Evolutionary conservation across 2,113 vertebrate species (phyloP), one percentile per base, ranked within the genome.

Genomic region (Podilymbus podiceps): DNA sequence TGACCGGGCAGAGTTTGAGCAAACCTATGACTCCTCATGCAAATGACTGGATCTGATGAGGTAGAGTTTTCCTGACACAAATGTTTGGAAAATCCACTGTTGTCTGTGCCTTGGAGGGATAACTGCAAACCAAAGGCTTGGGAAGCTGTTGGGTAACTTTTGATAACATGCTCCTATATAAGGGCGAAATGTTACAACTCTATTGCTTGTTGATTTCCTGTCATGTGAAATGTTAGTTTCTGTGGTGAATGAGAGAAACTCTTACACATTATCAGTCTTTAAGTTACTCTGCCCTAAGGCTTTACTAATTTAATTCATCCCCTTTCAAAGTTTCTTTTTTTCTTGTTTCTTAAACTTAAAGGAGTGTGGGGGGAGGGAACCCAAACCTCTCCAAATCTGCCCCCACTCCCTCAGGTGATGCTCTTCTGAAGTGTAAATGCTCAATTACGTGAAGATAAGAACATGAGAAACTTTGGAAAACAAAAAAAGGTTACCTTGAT

Each of bases 361-460:
- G 38, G 38, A 38, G 38, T 38, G 38, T 38, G n/a, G 52, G 46
- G 30, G 8, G 1, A 0, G 1, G 1, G 12, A 15, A 14, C 0
- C 47, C 27, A 80, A 85, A 79, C 38, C 89, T 96, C 96, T 94
- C 55, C 82, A 93, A 73, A 90, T 90, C 82, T 94, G 56, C 88
- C 88, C 79, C 47, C 40, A 60, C 55, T 84, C 90, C 95, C 96
- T 94, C 92, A 59, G 95, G 97, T 97, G 52, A 78, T 95, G 78
- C 89, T 94, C 91, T 84, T 88, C 95, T 97, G 91, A 93, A 94
- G 71, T 88, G 90, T 68, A 88, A 91, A 92, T 79, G 55, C 80
- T 77, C 78, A 92, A 86, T 95, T 96, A 96, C 96, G 92, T 93
- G 88, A 94, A 96, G 95, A 96, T 95, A 96, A 97, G 91, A 96